Evolutionary conservation across 2,888 invertebrate genomes (phyloP).

Genomic region (Gymnocheta viridis): DNA sequence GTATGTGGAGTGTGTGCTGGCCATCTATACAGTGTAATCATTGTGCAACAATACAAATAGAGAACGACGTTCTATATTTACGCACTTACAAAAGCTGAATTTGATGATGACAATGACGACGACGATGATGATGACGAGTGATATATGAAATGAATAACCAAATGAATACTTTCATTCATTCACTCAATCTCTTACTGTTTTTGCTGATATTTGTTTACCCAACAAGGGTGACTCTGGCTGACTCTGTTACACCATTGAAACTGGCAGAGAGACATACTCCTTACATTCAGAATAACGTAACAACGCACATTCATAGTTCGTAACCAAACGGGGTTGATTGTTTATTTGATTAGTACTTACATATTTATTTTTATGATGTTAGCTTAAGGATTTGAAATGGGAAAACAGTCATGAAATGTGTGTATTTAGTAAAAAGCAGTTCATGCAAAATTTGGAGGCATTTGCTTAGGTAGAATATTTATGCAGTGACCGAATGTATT

Average conservation of each 20-base stretch:
- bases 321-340: conserved; percentile 48
- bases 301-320: not conserved
- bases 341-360: conserved; percentile 68
- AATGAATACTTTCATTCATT: conserved; percentile 37
- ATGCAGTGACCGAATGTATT: too few species aligned
- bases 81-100: conserved; percentile 55
- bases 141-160: conserved; percentile 37
- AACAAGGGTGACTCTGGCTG: conserved; percentile 53
- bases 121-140: conserved; percentile 57
- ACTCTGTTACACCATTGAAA: conserved; percentile 17
- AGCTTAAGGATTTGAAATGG: conserved; percentile 68
- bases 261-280: conserved; percentile 47
- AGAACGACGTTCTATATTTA: conserved; percentile 70
- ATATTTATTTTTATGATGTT: conserved; percentile 69
- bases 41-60: conserved; percentile 68
- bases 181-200: conserved; percentile 5
- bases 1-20: conserved; percentile 12
- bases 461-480: too few species aligned
- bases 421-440: not conserved
- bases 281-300: not conserved
- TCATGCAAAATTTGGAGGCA: not conserved
- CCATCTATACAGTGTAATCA: conserved; percentile 37
- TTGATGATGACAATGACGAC: conserved; percentile 58
- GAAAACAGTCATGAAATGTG: not conserved
- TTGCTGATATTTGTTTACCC: conserved; percentile 47